Conservation (phyloP, 1,140 invertebrate genomes). For the Aphaenogaster rudis region DNA sequence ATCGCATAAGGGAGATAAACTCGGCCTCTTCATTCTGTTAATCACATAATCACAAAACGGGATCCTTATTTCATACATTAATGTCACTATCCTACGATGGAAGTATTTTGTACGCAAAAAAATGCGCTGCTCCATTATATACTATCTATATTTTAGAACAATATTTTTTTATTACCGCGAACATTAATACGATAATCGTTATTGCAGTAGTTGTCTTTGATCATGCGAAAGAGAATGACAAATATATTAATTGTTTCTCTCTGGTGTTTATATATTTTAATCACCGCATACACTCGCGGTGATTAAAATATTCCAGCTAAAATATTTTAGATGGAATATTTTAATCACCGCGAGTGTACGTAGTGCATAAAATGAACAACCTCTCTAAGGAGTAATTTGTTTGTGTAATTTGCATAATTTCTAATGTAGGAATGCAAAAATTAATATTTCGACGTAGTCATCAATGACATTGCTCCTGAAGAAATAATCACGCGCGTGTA, state of each 20-base stretch:
- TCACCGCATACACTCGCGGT: not conserved
- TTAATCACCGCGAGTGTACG: not conserved
- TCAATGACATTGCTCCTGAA: not conserved
- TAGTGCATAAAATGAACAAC: not conserved
- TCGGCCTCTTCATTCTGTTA: not conserved
- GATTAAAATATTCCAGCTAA: too few species aligned
- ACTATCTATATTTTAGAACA: not conserved
- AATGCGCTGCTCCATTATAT: not conserved
- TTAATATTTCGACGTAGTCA: not conserved
- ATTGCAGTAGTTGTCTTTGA: not conserved
- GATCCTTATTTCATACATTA: not conserved
- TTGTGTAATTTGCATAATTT: constrained; percentile 18
- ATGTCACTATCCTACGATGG: not conserved
- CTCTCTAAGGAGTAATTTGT: not conserved
- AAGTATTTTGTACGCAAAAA: not conserved
- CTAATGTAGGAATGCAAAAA: not conserved
- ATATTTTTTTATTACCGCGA: not conserved
- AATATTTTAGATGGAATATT: not conserved
- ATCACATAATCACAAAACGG: not conserved
- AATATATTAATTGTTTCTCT: not conserved
- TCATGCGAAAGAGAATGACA: not conserved
- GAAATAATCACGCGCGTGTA: not conserved
- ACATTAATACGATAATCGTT: not conserved
- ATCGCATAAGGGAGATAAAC: not conserved
- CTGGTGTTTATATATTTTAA: constrained; percentile 12